A percentile compares a stretch with the other conserved stretches of the same genome.
These are phyloP conservation scores for Frankliniella intonsa DNA, from an alignment of 2,888 invertebrate species.

Conservation along the genomic window DNA sequence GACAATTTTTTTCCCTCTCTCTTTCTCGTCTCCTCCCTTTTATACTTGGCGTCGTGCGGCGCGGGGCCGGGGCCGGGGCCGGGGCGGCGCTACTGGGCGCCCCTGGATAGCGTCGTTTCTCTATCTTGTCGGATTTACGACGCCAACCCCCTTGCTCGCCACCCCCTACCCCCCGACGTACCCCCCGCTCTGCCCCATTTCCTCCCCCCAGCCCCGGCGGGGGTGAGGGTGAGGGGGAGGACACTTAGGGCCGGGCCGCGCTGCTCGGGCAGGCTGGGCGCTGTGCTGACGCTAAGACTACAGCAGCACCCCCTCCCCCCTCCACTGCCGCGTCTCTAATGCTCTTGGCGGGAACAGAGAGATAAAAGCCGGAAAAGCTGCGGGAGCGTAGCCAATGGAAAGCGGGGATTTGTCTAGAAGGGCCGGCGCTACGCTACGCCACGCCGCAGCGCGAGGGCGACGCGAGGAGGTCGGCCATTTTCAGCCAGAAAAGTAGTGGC, in stretches of 20 bases:
- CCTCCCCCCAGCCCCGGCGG: neutral
- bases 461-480: neutral
- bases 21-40: neutral
- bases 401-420: conserved; percentile 19
- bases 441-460: neutral
- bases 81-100: neutral
- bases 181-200: neutral
- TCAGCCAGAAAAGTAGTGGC: neutral
- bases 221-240: no score
- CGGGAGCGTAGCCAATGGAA: conserved; percentile 18
- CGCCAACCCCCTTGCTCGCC: neutral
- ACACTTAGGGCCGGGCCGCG: no score
- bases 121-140: conserved; percentile 14
- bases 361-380: conserved; percentile 26
- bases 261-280: no score
- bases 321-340: neutral
- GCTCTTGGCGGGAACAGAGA: conserved; percentile 12
- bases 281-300: no score
- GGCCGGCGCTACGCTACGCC: neutral
- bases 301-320: neutral
- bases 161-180: neutral
- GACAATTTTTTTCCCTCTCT: neutral
- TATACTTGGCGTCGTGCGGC: neutral
- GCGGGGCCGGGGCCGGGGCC: neutral
- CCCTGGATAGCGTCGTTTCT: neutral